Base-by-base conservation (phyloP, 2,888 invertebrate genomes). In the Pegoplata infirma region DNA sequence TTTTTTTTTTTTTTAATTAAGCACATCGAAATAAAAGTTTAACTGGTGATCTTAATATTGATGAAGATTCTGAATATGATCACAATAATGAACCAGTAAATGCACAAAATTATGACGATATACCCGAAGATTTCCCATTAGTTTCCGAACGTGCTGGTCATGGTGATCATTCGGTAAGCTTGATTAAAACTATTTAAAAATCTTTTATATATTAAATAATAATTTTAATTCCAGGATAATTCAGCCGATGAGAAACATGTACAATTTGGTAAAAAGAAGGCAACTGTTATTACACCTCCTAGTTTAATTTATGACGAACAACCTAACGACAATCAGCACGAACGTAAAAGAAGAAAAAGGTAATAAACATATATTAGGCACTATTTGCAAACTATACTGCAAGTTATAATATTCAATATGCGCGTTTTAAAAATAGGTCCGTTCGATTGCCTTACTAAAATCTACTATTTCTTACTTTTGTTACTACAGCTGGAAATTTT, bases 261-360 rank as follows among this genome's bases (percentile, higher is more conserved):
- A 56, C 91, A 91, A 83, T 92, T 92, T 83, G 87, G 88, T 82
- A 87, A 88, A 49, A 84, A 84, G 83, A 88, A 86, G 81, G 87
- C 85, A 85, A 85, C 84, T 78, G 88, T 88, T 81, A 90, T 90
- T 67, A 84, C 87, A 17, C 85, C 87, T 72, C 88, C 90, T 75
- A 88, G 82, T 80, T 80, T 86, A 81, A 84, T 82, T 53, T 86
- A 87, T 83, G 88, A 87, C 83, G 89, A 89, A 79, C 88, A 88
- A 82, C 87, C 88, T 80, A 85, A 84, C 83, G 89, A 89, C 59
- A 88, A 88, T 84, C 84, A 85, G 84, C 88, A 89, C 84, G 91
- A 91, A 82, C 90, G 91, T 81, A 91, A 90, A 85, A 89, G 90
- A 83, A 86, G 90, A 82, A 90, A 88, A 86, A 90, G 91, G 91